Evolutionary conservation across 2,113 vertebrate species (phyloP), one percentile per base, ranked within the genome.

Genomic region (Passer domesticus): DNA sequence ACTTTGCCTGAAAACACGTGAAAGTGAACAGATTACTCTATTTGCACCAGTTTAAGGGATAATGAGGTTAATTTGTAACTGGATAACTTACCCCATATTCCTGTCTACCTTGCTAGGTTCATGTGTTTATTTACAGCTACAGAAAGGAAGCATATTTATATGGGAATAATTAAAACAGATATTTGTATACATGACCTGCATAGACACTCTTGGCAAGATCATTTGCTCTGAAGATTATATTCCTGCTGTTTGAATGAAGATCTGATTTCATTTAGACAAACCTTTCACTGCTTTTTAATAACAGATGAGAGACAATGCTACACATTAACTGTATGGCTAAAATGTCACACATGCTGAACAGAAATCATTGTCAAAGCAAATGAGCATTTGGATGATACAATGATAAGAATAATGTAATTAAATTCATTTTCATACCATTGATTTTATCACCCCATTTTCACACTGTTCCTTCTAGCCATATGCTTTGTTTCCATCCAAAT

Each of bases 401-500:
- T 56, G 79, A 92, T 96, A 95, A 83, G 70, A 89, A 92, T 84
- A 93, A 84, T 94, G 90, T 91, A 94, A 91, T 96, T 96, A 94
- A 94, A 83, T 84, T 87, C 41, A 80, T 95, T 94, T 93, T 92
- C 74, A 79, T 94, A 68, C 44, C 30, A 41, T 75, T 93, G 89
- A 94, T 94, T 94, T 93, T 95, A 95, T 95, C 90, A 81, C 60
- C 22, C 58, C 8, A 52, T 94, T 95, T 95, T 96, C 53, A 69
- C 18, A 6, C 81, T 78, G 13, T 80, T 96, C 75, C 87, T 95
- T 92, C 93, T 74, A 95, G 90, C 80, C 63, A 82, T 87, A 66
- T 96, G 80, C 91, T 97, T 97, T 95, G 78, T 97, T 96, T 97
- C 88, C 35, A 82, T 83, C 72, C 83, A 74, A 22, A 87, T 86